Percentiles rank a stretch among this genome's conserved stretches.
phyloP scores from a whole-genome alignment of 2,797 vertebrate genomes.

The Manis crassicaudata region DNA sequence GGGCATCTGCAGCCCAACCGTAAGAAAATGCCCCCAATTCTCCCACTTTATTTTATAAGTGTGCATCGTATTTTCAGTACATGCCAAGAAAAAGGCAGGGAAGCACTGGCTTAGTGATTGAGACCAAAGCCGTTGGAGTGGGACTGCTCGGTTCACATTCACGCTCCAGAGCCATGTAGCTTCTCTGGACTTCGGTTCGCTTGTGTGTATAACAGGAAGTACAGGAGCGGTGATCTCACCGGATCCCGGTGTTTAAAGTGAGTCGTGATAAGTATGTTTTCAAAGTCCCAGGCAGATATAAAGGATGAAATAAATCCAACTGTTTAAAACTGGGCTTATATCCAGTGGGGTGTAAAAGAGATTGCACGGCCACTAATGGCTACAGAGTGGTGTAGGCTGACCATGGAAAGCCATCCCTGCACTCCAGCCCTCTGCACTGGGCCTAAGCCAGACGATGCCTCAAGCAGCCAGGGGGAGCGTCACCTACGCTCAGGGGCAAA shows the following conservation, averaged over 20 bases:
- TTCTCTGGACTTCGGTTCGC: not conserved
- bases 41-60: not conserved
- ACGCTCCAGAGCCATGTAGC: not conserved
- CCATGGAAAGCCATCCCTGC: not conserved
- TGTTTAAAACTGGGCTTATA: not conserved
- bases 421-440: too few species aligned
- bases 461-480: accelerated
- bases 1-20: not conserved
- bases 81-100: not conserved
- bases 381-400: not conserved
- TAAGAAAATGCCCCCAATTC: not conserved
- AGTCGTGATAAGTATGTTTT: not conserved
- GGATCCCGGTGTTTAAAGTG: not conserved
- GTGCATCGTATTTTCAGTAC: not conserved
- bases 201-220: not conserved
- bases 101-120: not conserved
- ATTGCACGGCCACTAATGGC: accelerated
- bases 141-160: not conserved
- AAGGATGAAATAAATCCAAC: not conserved
- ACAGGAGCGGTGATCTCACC: not conserved
- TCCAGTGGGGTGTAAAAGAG: too few species aligned
- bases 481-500: not conserved
- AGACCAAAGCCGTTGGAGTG: not conserved
- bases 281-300: not conserved
- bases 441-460: too few species aligned